These are phyloP conservation scores for Ptilonorhynchus violaceus DNA, from an alignment of 2,113 vertebrate genomes.

Conservation along the genomic window DNA sequence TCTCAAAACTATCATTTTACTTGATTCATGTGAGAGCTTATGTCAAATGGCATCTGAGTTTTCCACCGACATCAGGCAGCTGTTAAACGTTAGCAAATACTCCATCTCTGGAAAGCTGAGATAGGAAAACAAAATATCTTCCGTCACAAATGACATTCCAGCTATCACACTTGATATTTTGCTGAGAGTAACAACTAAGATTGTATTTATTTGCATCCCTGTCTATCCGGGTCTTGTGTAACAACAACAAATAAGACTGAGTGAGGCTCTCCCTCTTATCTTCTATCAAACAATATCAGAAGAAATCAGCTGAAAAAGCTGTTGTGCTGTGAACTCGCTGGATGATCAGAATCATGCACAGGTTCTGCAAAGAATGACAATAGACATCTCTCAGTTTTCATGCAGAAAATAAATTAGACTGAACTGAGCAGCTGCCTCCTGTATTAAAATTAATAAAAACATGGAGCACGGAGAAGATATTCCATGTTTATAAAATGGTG, in stretches of 20 bases:
- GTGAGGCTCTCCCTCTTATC: not conserved
- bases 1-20: not conserved
- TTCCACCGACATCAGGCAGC: not conserved
- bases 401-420: not conserved
- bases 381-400: not conserved
- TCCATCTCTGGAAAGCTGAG: slow-evolving; percentile 3
- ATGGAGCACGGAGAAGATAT: not conserved
- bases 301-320: slow-evolving; percentile 34
- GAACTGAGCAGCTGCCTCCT: not conserved
- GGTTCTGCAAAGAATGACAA: slow-evolving; percentile 8
- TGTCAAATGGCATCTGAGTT: slow-evolving; percentile 6
- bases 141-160: slow-evolving; percentile 31
- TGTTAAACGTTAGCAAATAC: not conserved
- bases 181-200: slow-evolving; percentile 23
- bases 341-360: not conserved
- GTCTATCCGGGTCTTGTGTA: not conserved
- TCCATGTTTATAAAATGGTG: not conserved
- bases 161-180: slow-evolving; percentile 28
- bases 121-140: slow-evolving; percentile 17
- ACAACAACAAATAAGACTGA: not conserved
- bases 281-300: slow-evolving; percentile 1
- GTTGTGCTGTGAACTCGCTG: not conserved
- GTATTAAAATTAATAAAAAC: not conserved
- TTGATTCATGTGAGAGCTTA: slow-evolving; percentile 18
- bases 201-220: not conserved